Evolutionary conservation across 92 coral and sea anemone species (phyloP).

Genomic region (Epizoanthus stellaris): DNA sequence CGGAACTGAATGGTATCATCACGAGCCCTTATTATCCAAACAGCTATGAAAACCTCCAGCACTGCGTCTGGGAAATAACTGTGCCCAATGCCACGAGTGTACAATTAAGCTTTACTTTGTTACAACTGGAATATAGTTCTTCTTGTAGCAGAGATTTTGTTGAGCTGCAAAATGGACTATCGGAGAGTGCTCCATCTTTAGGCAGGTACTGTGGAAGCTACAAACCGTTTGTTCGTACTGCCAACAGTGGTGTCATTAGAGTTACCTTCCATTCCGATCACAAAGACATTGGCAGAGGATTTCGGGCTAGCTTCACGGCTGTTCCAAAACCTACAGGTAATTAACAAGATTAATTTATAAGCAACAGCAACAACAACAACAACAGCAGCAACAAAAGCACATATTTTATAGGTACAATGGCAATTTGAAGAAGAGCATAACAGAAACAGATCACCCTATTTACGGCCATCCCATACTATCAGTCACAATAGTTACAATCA

Average conservation of each 20-base stretch:
- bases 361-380: no score
- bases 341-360: no score
- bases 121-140: slow-evolving; percentile 6
- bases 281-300: not conserved
- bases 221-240: not conserved
- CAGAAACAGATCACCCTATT: no score
- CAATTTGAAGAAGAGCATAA: no score
- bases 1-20: not conserved
- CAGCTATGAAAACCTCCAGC: slow-evolving; percentile 21
- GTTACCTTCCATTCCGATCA: slow-evolving; percentile 4
- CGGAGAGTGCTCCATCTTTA: not conserved
- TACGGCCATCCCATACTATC: no score
- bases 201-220: not conserved
- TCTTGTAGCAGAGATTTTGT: slow-evolving; percentile 13
- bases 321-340: slow-evolving; percentile 19
- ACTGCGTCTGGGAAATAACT: slow-evolving; percentile 9
- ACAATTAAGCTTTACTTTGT: not conserved
- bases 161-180: slow-evolving; percentile 3
- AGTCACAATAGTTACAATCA: no score
- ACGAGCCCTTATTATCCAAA: slow-evolving; percentile 20
- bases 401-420: no score
- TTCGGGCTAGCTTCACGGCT: slow-evolving; percentile 1
- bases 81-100: slow-evolving; percentile 3
- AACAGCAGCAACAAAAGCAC: no score
- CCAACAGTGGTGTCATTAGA: not conserved